A percentile compares a stretch with the other conserved stretches of the same genome.
phyloP scores from a whole-genome alignment of 1,140 invertebrate genomes.

The Camponotus floridanus region DNA sequence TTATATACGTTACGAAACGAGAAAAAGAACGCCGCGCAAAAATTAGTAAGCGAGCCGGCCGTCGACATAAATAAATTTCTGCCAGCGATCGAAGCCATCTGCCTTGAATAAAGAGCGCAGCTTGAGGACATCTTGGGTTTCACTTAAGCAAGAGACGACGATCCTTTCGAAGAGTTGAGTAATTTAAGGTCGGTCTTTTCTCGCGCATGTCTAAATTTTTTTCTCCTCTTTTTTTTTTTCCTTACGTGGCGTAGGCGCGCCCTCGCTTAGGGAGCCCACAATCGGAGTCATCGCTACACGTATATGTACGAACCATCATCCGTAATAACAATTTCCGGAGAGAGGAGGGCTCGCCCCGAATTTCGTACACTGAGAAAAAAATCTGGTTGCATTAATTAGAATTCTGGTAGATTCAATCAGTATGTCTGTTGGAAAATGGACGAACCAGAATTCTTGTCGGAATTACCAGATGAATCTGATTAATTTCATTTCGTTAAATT shows the following conservation, averaged over 20 bases:
- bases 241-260: not conserved
- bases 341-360: not conserved
- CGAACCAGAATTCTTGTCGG: no score
- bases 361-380: no score
- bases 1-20: not conserved
- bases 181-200: conserved; percentile 60
- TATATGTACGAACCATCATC: conserved; percentile 10
- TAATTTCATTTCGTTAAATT: no score
- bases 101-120: conserved; percentile 46
- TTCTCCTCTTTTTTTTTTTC: not conserved
- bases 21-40: conserved; percentile 16
- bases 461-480: no score
- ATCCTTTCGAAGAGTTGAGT: conserved; percentile 34
- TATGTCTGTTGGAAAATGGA: no score
- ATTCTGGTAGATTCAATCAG: no score
- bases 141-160: conserved; percentile 24
- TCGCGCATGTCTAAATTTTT: conserved; percentile 30
- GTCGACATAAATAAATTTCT: conserved; percentile 47
- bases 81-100: conserved; percentile 65
- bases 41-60: conserved; percentile 42
- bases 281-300: conserved; percentile 17
- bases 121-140: conserved; percentile 69
- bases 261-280: not conserved
- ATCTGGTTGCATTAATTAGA: no score
- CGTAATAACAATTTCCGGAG: conserved; percentile 47